Evolutionary conservation across 2,888 invertebrate genomes (phyloP).

Genomic region (Thumatha senex): DNA sequence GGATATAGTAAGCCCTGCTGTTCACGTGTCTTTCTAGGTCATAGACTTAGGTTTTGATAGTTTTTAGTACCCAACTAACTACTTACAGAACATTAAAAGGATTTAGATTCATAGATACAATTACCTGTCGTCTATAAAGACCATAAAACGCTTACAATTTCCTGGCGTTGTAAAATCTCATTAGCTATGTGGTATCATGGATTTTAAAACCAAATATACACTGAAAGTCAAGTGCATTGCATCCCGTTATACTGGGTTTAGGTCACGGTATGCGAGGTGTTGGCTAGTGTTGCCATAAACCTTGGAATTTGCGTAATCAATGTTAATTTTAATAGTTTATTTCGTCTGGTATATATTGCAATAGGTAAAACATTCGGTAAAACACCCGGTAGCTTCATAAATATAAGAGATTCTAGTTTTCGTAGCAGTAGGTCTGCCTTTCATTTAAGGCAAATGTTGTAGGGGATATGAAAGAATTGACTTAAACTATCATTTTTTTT

Average conservation of each 20-base stretch:
- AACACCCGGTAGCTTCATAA: no score
- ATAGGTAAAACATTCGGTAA: no score
- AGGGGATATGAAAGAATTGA: no score
- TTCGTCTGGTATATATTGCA: not conserved
- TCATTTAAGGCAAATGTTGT: no score
- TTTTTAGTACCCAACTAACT: not conserved
- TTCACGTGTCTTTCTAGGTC: no score
- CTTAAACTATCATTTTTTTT: no score
- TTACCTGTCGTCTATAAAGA: not conserved
- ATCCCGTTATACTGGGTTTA: conserved; percentile 53
- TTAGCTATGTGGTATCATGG: conserved; percentile 32
- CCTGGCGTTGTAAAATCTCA: conserved; percentile 19
- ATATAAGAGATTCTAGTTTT: no score
- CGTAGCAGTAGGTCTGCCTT: no score
- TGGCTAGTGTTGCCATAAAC: conserved; percentile 9
- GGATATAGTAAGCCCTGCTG: no score
- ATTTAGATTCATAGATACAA: not conserved
- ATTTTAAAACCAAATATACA: conserved; percentile 35
- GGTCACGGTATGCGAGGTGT: conserved; percentile 44
- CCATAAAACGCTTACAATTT: conserved; percentile 4
- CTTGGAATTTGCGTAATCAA: conserved; percentile 1
- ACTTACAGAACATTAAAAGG: not conserved
- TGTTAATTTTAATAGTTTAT: not conserved
- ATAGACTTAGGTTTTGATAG: not conserved
- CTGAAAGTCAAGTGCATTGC: conserved; percentile 54